Base-by-base conservation (phyloP, 2,113 vertebrate genomes). In the Leucopsar rothschildi region DNA sequence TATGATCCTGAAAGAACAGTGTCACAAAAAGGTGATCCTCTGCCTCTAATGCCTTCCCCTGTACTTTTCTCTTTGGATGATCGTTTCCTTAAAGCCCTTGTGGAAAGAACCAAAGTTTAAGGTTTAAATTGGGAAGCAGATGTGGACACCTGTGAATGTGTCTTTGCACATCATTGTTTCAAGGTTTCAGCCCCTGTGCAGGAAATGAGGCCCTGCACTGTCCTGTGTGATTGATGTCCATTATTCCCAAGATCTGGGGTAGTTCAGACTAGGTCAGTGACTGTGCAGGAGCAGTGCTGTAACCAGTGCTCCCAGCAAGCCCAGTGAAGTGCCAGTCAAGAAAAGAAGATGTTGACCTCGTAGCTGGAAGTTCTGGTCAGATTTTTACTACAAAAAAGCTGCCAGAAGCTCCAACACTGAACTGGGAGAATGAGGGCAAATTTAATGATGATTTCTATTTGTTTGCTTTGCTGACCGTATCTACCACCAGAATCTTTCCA, bases 1-100 rank as follows among this genome's bases (percentile, higher is more conserved):
- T 94, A 39, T 90, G 96, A 90, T 92, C 88, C 90, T 95, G 57
- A 96, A 95, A 95, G 76, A 49, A 11, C 19, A 18, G 92, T 78
- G 88, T 88, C 85, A 93, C 79, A 31, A 29, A 80, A 88, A 93
- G 80, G 82, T 88, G 82, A 94, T 81, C 63, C 39, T 86, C 80
- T 84, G 42, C 2, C 1, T 44, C 80, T 75, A 45, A 82, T 24
- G 82, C 94, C 93, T 95, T 93, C 90, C 82, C 92, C 95, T 78
- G 86, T 47, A 90, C 71, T 88, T 93, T 83, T 49, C 65, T 93
- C 90, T 86, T 81, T 71, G 76, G 80, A 49, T 45, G 39, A 47
- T 90, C 7, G 0, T 80, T 92, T 90, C 40, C 94, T 91, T 92
- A 82, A 64, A 92, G 84, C 63, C 73, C 70, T 82, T 40, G 60